These are phyloP conservation scores for Chascanopsetta lugubris DNA, from an alignment of 2,113 vertebrate species.

Conservation along the genomic window DNA sequence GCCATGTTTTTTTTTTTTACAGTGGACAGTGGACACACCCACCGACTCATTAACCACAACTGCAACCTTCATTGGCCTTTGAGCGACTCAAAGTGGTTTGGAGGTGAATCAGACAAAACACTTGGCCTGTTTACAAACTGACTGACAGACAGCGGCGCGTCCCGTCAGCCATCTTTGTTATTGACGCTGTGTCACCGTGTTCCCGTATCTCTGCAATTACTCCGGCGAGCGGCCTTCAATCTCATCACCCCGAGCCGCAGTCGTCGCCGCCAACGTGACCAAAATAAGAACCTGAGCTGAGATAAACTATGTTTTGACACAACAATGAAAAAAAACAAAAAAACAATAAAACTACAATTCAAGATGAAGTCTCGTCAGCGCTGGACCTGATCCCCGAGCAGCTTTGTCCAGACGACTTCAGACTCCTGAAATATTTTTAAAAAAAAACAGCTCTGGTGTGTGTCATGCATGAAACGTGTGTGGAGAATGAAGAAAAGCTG, in stretches of 20 bases:
- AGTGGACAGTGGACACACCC: too few relatives aligned
- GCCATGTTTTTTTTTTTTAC: too few relatives aligned
- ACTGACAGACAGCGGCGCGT: slow-evolving; percentile 14
- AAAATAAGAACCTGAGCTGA: slow-evolving; percentile 23
- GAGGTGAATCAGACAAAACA: neutral
- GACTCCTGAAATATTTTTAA: slow-evolving; percentile 8
- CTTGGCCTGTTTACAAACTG: neutral
- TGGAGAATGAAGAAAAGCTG: slow-evolving; percentile 55
- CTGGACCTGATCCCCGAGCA: neutral
- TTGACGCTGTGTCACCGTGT: slow-evolving; percentile 11
- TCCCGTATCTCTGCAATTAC: slow-evolving; percentile 30
- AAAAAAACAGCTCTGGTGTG: slow-evolving; percentile 34
- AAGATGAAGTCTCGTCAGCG: neutral
- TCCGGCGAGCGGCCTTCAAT: slow-evolving; percentile 14
- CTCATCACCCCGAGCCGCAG: slow-evolving; percentile 10
- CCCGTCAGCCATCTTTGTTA: slow-evolving; percentile 8
- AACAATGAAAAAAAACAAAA: slow-evolving; percentile 6
- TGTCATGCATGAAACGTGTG: slow-evolving; percentile 44
- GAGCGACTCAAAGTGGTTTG: neutral
- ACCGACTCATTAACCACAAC: too few relatives aligned
- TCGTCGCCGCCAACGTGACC: slow-evolving; percentile 4
- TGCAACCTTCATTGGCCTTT: neutral
- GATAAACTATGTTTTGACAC: slow-evolving; percentile 13
- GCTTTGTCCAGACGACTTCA: neutral
- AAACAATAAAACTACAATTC: neutral